Evolutionary conservation across 2,888 invertebrate genomes (phyloP).

Genomic region (Caenorhabditis sulstoni): DNA sequence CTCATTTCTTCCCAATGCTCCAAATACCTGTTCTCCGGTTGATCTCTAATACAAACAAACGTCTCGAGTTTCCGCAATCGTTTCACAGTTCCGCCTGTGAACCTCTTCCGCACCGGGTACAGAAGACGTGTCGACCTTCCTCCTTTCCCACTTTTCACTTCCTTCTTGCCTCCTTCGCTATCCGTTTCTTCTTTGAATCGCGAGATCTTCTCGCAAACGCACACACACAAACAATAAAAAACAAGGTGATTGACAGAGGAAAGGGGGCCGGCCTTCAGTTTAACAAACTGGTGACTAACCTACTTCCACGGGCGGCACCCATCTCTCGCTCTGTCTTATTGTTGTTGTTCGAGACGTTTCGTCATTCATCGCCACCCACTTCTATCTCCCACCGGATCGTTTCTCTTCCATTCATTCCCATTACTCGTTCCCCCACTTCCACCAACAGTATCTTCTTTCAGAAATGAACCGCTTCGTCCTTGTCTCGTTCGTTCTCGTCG

Average conservation of each 20-base stretch:
- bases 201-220: constrained; percentile 2
- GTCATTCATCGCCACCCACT: neutral
- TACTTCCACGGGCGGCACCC: constrained; percentile 23
- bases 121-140: neutral
- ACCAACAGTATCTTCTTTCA: constrained; percentile 5
- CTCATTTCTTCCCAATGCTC: constrained; percentile 2
- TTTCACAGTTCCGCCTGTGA: too few species aligned
- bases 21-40: too few species aligned
- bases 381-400: neutral
- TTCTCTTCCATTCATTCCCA: too few species aligned
- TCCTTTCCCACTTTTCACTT: neutral
- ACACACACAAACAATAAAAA: constrained; percentile 52
- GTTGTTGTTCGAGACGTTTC: constrained; percentile 27
- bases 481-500: constrained; percentile 19
- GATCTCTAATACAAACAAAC: constrained; percentile 15
- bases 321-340: constrained; percentile 20
- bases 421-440: too few species aligned
- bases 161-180: neutral
- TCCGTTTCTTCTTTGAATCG: neutral
- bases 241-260: constrained; percentile 43
- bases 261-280: constrained; percentile 31
- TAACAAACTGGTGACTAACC: constrained; percentile 38
- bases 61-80: neutral
- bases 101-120: neutral
- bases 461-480: constrained; percentile 50